Evolutionary conservation across 2,797 vertebrate genomes (phyloP).

Genomic region (Peromyscus melanophrys): DNA sequence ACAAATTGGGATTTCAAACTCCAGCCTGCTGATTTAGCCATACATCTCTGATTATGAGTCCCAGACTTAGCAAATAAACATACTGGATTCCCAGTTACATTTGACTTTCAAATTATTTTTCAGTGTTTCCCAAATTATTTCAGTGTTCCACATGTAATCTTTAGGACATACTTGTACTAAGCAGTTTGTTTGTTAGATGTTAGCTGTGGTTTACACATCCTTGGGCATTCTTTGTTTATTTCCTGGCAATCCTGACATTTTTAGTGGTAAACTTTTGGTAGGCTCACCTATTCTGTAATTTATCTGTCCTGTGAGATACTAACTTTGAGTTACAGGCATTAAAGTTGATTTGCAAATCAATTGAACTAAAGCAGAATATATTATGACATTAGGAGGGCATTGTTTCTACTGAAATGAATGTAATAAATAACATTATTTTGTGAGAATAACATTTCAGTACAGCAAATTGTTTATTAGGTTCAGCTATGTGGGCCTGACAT

Average conservation of each 20-base stretch:
- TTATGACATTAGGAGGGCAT: background rate
- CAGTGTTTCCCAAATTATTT: background rate
- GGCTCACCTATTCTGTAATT: background rate
- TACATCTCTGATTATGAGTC: background rate
- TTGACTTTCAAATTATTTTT: background rate
- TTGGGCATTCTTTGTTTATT: background rate
- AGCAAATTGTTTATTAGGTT: background rate
- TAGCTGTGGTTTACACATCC: background rate
- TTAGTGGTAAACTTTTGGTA: background rate
- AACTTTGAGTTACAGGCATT: background rate
- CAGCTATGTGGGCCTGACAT: background rate
- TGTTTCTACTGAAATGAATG: background rate
- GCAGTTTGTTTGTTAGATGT: background rate
- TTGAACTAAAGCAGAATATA: constrained; percentile 9
- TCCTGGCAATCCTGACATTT: background rate
- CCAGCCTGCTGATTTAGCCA: background rate
- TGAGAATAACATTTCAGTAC: background rate
- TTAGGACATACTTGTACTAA: background rate
- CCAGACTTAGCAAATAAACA: constrained; percentile 8
- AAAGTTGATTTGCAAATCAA: background rate
- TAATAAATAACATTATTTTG: background rate
- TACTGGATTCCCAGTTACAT: background rate
- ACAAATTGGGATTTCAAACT: background rate
- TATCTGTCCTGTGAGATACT: background rate
- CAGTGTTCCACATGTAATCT: background rate